Conservation (phyloP, 1,140 invertebrate genomes). For the Zophobas atratus region DNA sequence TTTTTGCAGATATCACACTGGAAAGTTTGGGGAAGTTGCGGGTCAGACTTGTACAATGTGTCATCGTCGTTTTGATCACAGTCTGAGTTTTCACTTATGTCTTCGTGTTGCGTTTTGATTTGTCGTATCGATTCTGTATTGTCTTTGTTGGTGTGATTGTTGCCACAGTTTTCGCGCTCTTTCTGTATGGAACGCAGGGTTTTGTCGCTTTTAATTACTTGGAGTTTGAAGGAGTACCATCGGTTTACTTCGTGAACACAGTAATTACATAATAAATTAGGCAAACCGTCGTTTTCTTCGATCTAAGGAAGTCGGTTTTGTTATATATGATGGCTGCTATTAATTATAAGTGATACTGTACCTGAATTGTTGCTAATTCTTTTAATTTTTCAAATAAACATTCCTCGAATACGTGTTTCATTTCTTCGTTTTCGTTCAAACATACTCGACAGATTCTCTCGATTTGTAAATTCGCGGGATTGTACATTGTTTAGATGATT, state of each 20-base stretch:
- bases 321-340: too few species aligned
- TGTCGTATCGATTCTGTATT: neutral
- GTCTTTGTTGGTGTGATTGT: neutral
- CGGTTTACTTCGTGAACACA: constrained; percentile 23
- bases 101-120: neutral
- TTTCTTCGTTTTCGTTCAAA: constrained; percentile 24
- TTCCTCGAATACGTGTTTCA: constrained; percentile 28
- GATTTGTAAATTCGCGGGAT: constrained; percentile 14
- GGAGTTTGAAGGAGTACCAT: constrained; percentile 33
- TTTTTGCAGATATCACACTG: constrained; percentile 50
- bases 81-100: neutral
- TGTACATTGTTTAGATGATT: constrained; percentile 10
- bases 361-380: constrained; percentile 22
- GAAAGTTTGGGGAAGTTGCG: constrained; percentile 3
- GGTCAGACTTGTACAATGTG: neutral
- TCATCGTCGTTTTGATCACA: constrained; percentile 2
- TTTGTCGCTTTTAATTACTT: constrained; percentile 25
- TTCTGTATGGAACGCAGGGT: constrained; percentile 18
- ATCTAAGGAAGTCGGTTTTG: constrained; percentile 13
- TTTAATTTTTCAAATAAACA: constrained; percentile 26
- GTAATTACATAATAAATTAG: constrained; percentile 16
- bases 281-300: constrained; percentile 32
- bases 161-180: constrained; percentile 14
- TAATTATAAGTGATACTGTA: too few species aligned
- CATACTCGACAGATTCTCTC: constrained; percentile 33